These are phyloP conservation scores for Heptranchias perlo DNA, from an alignment of 2,113 vertebrate genomes.

Conservation along the genomic window DNA sequence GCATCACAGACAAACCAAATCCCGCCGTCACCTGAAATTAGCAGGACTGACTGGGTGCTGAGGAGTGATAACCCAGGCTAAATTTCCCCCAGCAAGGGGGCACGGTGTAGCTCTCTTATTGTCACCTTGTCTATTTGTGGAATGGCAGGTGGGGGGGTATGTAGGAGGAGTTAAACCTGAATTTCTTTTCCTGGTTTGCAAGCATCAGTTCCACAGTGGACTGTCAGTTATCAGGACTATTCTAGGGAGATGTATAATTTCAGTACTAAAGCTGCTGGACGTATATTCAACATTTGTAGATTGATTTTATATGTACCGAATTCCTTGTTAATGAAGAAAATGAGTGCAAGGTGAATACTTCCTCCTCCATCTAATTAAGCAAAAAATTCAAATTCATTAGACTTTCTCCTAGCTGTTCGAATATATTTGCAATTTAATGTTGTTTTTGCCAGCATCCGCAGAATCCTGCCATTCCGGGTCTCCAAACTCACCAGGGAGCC, in stretches of 20 bases:
- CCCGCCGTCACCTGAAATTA: not conserved
- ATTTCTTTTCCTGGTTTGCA: not conserved
- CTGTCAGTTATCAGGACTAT: not conserved
- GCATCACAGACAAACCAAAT: not conserved
- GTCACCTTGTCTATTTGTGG: not conserved
- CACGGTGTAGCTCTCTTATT: not conserved
- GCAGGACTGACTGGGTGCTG: not conserved
- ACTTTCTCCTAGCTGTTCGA: not conserved
- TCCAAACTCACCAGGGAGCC: not conserved
- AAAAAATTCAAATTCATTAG: not conserved
- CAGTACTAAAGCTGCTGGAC: not conserved
- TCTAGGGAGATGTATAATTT: not conserved
- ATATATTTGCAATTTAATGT: constrained; percentile 33
- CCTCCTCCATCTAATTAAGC: not conserved
- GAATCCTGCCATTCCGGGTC: not conserved
- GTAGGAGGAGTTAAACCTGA: not conserved
- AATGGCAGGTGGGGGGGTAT: no score
- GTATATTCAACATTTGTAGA: not conserved
- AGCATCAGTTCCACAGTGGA: not conserved
- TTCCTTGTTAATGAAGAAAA: not conserved
- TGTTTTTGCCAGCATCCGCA: not conserved
- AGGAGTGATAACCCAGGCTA: not conserved
- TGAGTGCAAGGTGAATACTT: not conserved
- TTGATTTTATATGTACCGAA: not conserved
- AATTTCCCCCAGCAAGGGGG: not conserved